Evolutionary conservation across 2,888 invertebrate species (phyloP).

Genomic region (Watsonalla cultraria): DNA sequence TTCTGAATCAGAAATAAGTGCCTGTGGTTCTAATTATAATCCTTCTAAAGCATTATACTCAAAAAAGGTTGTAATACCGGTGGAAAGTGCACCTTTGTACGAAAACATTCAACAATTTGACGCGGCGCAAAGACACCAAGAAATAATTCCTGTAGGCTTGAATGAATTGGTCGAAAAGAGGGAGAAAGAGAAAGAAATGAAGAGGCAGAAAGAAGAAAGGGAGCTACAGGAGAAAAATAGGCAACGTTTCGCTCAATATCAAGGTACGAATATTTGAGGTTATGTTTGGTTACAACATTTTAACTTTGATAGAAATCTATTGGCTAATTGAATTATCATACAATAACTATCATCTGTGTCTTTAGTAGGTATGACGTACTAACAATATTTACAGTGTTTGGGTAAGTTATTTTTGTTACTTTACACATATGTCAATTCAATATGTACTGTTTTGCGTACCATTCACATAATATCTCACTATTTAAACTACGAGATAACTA

Average conservation of each 20-base stretch:
- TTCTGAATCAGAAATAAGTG: conserved; percentile 63
- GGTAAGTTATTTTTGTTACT: too few relatives aligned
- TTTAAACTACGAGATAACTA: too few relatives aligned
- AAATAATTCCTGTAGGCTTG: conserved; percentile 46
- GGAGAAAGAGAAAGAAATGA: conserved; percentile 49
- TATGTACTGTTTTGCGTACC: too few relatives aligned
- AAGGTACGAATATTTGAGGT: conserved; percentile 61
- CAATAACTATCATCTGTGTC: too few relatives aligned
- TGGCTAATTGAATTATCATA: neutral
- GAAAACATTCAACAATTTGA: conserved; percentile 84
- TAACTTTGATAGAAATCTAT: neutral
- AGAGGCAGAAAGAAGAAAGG: conserved; percentile 35
- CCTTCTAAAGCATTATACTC: conserved; percentile 84
- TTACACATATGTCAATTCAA: too few relatives aligned
- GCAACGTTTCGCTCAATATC: conserved; percentile 58
- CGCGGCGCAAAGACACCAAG: conserved; percentile 29
- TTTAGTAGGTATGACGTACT: too few relatives aligned
- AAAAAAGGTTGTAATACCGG: conserved; percentile 72
- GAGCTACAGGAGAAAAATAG: conserved; percentile 55
- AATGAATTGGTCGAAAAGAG: conserved; percentile 44
- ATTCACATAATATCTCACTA: too few relatives aligned
- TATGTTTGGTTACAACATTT: conserved; percentile 35
- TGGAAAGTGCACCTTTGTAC: conserved; percentile 78
- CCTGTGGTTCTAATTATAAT: conserved; percentile 78
- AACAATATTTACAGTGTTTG: too few relatives aligned